Conservation (phyloP, 1,140 invertebrate species). For the Diprion similis region DNA sequence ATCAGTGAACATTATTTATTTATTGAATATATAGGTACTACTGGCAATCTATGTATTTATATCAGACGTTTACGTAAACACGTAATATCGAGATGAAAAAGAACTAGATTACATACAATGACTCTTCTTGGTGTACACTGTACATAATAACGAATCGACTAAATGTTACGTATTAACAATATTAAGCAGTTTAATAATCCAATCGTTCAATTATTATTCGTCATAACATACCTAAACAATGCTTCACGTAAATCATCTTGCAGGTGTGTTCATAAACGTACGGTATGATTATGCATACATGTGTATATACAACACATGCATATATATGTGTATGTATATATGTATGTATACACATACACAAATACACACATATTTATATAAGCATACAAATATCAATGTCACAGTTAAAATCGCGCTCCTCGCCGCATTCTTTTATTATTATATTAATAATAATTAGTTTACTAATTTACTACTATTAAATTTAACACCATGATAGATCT, state of each 20-base stretch:
- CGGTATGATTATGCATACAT: too few species aligned
- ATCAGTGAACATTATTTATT: conserved; percentile 11
- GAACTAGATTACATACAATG: neutral
- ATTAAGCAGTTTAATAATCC: too few species aligned
- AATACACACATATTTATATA: too few species aligned
- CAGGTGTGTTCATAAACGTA: too few species aligned
- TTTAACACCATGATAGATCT: conserved; percentile 32
- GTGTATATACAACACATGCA: too few species aligned
- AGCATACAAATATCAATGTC: too few species aligned
- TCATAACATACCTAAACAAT: too few species aligned
- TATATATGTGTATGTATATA: too few species aligned
- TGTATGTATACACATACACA: too few species aligned
- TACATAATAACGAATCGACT: neutral
- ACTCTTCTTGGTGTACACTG: too few species aligned
- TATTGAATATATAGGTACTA: neutral
- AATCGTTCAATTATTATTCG: neutral
- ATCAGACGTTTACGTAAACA: conserved; percentile 45
- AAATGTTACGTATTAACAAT: neutral
- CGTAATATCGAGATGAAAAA: conserved; percentile 13
- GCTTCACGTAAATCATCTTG: too few species aligned
- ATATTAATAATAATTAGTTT: conserved; percentile 29
- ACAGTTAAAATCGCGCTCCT: too few species aligned
- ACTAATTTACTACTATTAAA: conserved; percentile 27
- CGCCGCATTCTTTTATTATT: neutral
- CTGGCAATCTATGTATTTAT: neutral